A percentile compares a stretch with the other conserved stretches of the same genome.
phyloP scores from a whole-genome alignment of 2,797 vertebrate genomes.

The Pipistrellus pipistrellus region DNA sequence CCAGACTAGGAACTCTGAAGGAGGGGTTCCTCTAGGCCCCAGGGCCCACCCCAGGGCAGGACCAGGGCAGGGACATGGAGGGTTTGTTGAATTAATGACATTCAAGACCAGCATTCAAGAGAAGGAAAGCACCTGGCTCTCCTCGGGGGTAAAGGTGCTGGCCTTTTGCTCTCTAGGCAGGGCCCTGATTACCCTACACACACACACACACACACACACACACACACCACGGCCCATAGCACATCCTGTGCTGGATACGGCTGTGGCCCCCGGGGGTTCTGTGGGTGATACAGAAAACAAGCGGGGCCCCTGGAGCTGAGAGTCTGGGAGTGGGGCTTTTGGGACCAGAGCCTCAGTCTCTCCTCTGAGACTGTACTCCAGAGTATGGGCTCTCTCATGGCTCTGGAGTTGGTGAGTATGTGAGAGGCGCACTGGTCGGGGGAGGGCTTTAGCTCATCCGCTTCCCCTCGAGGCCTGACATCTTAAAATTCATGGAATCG shows the following conservation, averaged over 20 bases:
- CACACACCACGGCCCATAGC: background rate
- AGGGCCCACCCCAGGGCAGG: background rate
- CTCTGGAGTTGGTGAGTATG: background rate
- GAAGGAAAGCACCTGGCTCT: background rate
- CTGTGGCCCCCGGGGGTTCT: background rate
- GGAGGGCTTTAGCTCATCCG: background rate
- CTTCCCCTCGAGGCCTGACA: slow-evolving; percentile 41
- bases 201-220: background rate
- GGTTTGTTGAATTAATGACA: background rate
- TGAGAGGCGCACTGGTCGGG: background rate
- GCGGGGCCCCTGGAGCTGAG: background rate
- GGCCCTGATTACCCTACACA: background rate
- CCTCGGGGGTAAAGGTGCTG: background rate
- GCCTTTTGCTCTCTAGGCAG: background rate
- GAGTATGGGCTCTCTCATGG: background rate
- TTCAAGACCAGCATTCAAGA: background rate
- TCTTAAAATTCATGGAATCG: slow-evolving; percentile 74
- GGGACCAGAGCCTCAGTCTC: background rate
- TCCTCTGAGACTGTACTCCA: background rate
- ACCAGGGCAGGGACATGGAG: background rate
- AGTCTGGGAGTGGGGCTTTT: background rate
- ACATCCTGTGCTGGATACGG: background rate
- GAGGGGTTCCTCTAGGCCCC: background rate
- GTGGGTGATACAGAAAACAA: background rate
- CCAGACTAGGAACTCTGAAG: background rate